phyloP scores from a whole-genome alignment of 2,113 vertebrate species.

The Pheucticus melanocephalus region DNA sequence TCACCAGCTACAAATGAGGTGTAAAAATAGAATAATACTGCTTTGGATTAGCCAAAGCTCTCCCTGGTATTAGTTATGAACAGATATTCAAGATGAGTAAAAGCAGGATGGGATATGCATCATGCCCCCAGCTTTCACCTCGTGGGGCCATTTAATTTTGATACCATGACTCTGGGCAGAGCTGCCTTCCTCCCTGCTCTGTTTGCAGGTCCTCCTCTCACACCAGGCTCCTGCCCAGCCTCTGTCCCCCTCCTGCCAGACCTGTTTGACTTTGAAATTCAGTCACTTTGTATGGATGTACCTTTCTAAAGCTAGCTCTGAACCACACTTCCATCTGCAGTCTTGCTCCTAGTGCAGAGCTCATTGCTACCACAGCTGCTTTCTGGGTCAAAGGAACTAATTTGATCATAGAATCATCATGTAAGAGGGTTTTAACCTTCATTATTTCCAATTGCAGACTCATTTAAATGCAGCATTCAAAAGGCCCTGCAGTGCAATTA shows the following conservation, averaged over 20 bases:
- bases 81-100: not conserved
- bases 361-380: not conserved
- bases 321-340: not conserved
- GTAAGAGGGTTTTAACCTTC: conserved; percentile 42
- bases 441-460: conserved; percentile 38
- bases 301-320: not conserved
- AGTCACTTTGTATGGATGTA: not conserved
- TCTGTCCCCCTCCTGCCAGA: not conserved
- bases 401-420: conserved; percentile 14
- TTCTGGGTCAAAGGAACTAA: conserved; percentile 39
- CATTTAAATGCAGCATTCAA: conserved; percentile 38
- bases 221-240: not conserved
- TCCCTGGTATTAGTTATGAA: not conserved
- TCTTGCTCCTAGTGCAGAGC: not conserved
- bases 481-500: conserved; percentile 28
- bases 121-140: not conserved
- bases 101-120: not conserved
- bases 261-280: not conserved
- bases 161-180: rapidly evolving
- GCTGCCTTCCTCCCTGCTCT: not conserved
- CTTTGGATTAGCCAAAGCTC: not conserved
- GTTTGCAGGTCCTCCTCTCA: not conserved
- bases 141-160: not conserved
- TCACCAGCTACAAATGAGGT: not conserved
- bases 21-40: not conserved